These are phyloP conservation scores for Pseudeuparius sepicola DNA, from an alignment of 2,888 invertebrate genomes.

Conservation along the genomic window DNA sequence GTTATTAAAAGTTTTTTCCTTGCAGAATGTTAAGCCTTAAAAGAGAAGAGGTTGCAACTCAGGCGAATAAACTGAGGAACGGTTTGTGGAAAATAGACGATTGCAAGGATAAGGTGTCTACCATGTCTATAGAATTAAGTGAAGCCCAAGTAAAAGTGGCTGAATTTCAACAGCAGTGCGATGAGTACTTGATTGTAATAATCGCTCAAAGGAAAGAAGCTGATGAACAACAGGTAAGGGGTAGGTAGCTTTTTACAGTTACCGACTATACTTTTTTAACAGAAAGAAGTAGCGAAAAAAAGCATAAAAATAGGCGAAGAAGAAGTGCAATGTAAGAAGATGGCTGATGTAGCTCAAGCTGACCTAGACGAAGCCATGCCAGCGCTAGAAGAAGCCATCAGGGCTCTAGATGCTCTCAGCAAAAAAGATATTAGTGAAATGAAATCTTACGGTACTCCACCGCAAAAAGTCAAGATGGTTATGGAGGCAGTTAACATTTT, in stretches of 20 bases:
- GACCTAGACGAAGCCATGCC: constrained; percentile 82
- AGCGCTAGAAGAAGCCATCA: constrained; percentile 73
- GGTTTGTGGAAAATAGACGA: constrained; percentile 83
- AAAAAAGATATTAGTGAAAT: constrained; percentile 85
- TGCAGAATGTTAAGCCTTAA: constrained; percentile 61
- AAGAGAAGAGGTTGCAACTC: constrained; percentile 56
- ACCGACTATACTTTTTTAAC: too few species aligned
- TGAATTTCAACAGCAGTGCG: constrained; percentile 72
- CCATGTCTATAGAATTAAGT: constrained; percentile 76
- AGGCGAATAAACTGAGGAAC: constrained; percentile 70
- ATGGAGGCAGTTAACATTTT: constrained; percentile 85
- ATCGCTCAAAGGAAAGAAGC: constrained; percentile 72
- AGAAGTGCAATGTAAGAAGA: constrained; percentile 67
- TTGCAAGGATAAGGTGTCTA: constrained; percentile 68
- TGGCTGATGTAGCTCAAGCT: constrained; percentile 72
- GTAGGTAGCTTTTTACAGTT: too few species aligned
- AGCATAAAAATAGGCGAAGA: constrained; percentile 67
- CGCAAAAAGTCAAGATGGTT: constrained; percentile 78
- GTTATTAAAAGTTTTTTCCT: too few species aligned
- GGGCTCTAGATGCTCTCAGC: constrained; percentile 67
- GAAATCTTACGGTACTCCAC: constrained; percentile 81
- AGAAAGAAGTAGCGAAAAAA: constrained; percentile 61
- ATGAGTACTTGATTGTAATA: constrained; percentile 75
- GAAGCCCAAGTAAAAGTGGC: constrained; percentile 65
- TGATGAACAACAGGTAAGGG: constrained; percentile 54